Conservation (phyloP, 2,113 vertebrate genomes). For the Alligator mississippiensis region DNA sequence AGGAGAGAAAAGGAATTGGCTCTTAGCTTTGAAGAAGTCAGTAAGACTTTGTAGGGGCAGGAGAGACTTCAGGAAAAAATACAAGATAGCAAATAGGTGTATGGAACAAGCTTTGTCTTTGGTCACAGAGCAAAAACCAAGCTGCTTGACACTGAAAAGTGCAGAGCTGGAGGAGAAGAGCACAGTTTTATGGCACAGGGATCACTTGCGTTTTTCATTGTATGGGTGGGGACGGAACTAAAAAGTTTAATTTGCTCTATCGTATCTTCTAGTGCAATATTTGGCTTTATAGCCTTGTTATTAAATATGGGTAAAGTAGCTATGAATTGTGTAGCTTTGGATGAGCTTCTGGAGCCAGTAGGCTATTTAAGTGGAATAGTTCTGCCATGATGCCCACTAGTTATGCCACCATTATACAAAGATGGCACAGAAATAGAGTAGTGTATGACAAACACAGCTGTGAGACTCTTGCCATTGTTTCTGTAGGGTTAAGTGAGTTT, state of each 20-base stretch:
- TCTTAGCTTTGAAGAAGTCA: neutral
- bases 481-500: neutral
- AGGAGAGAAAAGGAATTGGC: neutral
- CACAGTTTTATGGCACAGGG: neutral
- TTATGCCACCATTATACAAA: slow-evolving; percentile 12
- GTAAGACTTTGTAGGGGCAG: neutral
- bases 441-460: neutral
- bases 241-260: neutral
- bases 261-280: neutral
- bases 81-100: neutral
- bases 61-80: neutral
- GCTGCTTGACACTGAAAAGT: neutral
- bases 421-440: slow-evolving; percentile 44
- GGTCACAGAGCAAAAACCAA: neutral
- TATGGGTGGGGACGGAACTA: neutral
- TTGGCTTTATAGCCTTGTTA: neutral
- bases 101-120: neutral
- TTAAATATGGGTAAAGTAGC: neutral
- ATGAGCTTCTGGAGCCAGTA: neutral
- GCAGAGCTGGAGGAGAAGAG: neutral
- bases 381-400: slow-evolving; percentile 9
- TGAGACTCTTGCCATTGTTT: neutral
- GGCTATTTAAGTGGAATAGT: slow-evolving; percentile 2
- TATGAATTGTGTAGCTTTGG: neutral
- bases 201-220: neutral